These are phyloP conservation scores for Charadrius vociferus DNA, from an alignment of 2,113 vertebrate species.

Conservation along the genomic window DNA sequence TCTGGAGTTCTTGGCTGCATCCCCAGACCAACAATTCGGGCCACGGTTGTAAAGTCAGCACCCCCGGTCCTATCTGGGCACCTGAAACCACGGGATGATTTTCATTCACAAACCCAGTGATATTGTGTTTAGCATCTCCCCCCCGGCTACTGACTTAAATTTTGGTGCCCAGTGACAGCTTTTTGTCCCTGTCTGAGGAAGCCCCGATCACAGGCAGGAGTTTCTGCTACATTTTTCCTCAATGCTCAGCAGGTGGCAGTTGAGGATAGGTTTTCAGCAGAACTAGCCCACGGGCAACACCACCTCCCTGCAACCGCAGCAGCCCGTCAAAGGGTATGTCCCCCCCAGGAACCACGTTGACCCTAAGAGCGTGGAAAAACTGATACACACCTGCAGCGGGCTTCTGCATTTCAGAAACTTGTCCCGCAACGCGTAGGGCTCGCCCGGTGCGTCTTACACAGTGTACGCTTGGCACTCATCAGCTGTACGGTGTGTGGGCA, in stretches of 20 bases:
- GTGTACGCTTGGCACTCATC: not conserved
- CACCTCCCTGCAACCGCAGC: fast-evolving
- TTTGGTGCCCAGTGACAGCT: fast-evolving
- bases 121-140: not conserved
- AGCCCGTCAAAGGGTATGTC: not conserved
- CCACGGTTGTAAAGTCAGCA: not conserved
- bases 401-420: not conserved
- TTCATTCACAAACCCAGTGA: not conserved
- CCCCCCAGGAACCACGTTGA: not conserved
- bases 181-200: fast-evolving
- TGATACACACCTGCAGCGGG: not conserved
- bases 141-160: not conserved
- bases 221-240: not conserved
- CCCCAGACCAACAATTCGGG: not conserved
- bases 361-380: not conserved
- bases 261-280: not conserved
- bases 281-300: fast-evolving
- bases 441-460: fast-evolving
- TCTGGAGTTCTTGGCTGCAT: not conserved
- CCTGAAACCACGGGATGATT: not conserved
- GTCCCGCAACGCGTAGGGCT: not conserved
- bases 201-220: fast-evolving
- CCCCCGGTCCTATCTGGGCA: fast-evolving
- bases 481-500: fast-evolving
- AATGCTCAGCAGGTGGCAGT: conserved; percentile 1